phyloP scores from a whole-genome alignment of 2,888 invertebrate species.

The Mimas tiliae region DNA sequence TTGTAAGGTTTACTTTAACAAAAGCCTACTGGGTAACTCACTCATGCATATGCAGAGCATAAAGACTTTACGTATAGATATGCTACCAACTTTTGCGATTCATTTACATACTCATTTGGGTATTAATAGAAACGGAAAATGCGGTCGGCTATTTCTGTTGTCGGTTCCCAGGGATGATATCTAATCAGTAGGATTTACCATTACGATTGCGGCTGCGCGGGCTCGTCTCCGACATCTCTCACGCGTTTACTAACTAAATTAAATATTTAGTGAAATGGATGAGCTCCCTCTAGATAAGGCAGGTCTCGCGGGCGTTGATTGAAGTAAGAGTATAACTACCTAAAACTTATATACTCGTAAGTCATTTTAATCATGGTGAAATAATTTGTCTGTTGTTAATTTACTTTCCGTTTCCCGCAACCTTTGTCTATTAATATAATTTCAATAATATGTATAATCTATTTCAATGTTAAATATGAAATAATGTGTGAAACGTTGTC shows the following conservation, averaged over 20 bases:
- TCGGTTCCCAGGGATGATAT: conserved; percentile 78
- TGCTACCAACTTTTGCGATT: not conserved
- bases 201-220: conserved; percentile 67
- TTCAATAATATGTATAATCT: too few relatives aligned
- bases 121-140: conserved; percentile 58
- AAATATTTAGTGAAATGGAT: conserved; percentile 78
- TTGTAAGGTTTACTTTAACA: too few relatives aligned
- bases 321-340: not conserved
- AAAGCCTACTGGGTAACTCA: too few relatives aligned
- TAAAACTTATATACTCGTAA: not conserved
- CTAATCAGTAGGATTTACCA: conserved; percentile 78
- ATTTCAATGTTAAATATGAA: too few relatives aligned
- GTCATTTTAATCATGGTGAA: not conserved
- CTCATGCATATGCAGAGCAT: too few relatives aligned
- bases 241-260: conserved; percentile 68
- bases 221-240: conserved; percentile 51
- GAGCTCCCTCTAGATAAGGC: conserved; percentile 73
- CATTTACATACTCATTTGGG: conserved; percentile 26
- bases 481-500: too few relatives aligned
- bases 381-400: not conserved
- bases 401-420: too few relatives aligned
- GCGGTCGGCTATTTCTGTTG: conserved; percentile 63
- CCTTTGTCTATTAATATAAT: too few relatives aligned
- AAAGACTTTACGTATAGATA: too few relatives aligned
- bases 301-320: conserved; percentile 53